Evolutionary conservation across 1,140 invertebrate genomes (phyloP).

Genomic region (Cecropterus lyciades): DNA sequence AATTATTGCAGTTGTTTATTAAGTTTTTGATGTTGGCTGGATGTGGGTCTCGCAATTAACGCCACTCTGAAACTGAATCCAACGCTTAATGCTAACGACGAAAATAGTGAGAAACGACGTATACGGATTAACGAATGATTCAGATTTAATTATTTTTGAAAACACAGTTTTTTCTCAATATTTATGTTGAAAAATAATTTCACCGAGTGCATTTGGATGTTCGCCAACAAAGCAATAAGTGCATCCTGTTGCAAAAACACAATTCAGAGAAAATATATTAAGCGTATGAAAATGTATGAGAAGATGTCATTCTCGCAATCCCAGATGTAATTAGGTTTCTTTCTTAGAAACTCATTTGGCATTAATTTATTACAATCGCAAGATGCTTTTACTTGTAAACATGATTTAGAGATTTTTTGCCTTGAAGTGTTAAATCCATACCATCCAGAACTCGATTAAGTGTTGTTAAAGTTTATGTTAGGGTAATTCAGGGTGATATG

Average conservation of each 20-base stretch:
- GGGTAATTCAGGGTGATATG: no score
- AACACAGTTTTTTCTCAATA: not conserved
- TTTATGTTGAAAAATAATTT: constrained; percentile 23
- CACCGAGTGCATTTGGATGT: constrained; percentile 13
- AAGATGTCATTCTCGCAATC: not conserved
- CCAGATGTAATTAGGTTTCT: constrained; percentile 4
- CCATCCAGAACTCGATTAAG: no score
- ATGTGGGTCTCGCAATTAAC: no score
- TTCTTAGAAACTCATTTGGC: not conserved
- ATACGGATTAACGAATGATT: constrained; percentile 3
- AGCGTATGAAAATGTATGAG: constrained; percentile 19
- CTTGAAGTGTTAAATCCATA: no score
- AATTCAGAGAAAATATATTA: constrained; percentile 9
- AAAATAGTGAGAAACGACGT: not conserved
- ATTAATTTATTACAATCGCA: not conserved
- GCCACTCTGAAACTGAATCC: not conserved
- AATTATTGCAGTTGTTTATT: no score
- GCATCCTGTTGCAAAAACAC: constrained; percentile 30
- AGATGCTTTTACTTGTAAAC: no score
- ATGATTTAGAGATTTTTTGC: no score
- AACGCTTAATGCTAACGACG: not conserved
- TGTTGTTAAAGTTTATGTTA: no score
- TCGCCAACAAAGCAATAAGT: constrained; percentile 25
- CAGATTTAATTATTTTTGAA: constrained; percentile 13
- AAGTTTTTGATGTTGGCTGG: no score